Evolutionary conservation across 1,140 invertebrate genomes (phyloP).

Genomic region (Macrocentrus cingulum): DNA sequence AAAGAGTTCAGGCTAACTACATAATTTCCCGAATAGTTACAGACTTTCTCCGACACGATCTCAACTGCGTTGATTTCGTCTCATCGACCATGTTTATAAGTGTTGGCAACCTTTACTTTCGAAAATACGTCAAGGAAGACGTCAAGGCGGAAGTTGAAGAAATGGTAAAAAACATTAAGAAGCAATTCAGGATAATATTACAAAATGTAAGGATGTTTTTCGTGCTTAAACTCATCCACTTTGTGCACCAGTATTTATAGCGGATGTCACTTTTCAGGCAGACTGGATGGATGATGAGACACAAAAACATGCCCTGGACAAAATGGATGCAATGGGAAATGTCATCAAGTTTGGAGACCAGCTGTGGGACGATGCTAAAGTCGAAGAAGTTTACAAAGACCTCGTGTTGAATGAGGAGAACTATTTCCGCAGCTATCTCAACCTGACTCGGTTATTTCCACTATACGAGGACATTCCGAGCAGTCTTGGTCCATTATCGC

Average conservation of each 20-base stretch:
- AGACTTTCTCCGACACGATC: too few relatives aligned
- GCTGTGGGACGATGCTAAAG: neutral
- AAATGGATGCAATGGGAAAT: neutral
- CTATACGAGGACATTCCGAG: neutral
- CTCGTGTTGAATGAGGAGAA: neutral
- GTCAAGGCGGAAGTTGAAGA: neutral
- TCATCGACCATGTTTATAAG: neutral
- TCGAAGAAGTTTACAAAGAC: neutral
- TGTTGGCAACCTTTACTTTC: neutral
- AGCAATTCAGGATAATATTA: neutral
- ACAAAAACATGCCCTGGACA: neutral
- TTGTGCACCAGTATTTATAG: neutral
- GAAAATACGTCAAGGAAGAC: neutral
- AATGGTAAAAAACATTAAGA: neutral
- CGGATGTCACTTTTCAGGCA: neutral
- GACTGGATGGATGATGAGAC: neutral
- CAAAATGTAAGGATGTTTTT: neutral
- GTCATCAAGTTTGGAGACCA: neutral
- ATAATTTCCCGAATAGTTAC: neutral
- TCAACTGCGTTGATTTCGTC: too few relatives aligned
- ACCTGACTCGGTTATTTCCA: neutral
- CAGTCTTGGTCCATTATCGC: too few relatives aligned
- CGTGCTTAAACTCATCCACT: too few relatives aligned
- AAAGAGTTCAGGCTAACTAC: neutral
- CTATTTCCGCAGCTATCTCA: neutral